These are phyloP conservation scores for Gryllus bimaculatus DNA, from an alignment of 1,140 invertebrate species.

Conservation along the genomic window DNA sequence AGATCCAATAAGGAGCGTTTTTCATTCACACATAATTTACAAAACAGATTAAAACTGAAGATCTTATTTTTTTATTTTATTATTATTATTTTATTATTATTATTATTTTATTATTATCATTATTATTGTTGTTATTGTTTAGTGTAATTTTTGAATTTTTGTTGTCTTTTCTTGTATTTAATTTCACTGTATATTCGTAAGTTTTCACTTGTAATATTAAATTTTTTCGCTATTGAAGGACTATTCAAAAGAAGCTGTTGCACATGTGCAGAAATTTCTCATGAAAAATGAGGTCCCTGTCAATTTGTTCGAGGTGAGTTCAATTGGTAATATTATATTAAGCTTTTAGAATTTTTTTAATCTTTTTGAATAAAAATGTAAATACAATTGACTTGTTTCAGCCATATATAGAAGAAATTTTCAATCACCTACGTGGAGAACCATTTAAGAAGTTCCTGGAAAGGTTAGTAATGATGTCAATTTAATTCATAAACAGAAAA, in stretches of 20 bases:
- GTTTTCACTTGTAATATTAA: not conserved
- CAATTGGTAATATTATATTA: slow-evolving; percentile 12
- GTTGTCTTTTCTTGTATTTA: not conserved
- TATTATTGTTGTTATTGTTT: not conserved
- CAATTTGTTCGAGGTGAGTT: slow-evolving; percentile 89
- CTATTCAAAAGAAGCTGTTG: slow-evolving; percentile 92
- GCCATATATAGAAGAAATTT: slow-evolving; percentile 99
- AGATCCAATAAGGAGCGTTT: no score
- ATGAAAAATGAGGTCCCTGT: slow-evolving; percentile 94
- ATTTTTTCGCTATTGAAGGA: slow-evolving; percentile 57
- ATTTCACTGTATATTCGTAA: not conserved
- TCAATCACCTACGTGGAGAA: slow-evolving; percentile 89
- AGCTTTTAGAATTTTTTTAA: not conserved
- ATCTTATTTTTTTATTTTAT: not conserved
- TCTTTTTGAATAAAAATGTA: not conserved
- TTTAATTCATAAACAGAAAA: no score
- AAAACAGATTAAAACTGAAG: not conserved
- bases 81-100: slow-evolving; percentile 7
- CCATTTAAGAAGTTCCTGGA: slow-evolving; percentile 96
- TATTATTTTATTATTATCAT: slow-evolving; percentile 6
- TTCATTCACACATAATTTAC: no score
- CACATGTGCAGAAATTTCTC: slow-evolving; percentile 94
- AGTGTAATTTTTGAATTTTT: no score
- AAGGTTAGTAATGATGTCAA: slow-evolving; percentile 54
- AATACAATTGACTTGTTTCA: slow-evolving; percentile 34